Conservation (phyloP, 2,797 vertebrate genomes). For the Poecilia picta region DNA sequence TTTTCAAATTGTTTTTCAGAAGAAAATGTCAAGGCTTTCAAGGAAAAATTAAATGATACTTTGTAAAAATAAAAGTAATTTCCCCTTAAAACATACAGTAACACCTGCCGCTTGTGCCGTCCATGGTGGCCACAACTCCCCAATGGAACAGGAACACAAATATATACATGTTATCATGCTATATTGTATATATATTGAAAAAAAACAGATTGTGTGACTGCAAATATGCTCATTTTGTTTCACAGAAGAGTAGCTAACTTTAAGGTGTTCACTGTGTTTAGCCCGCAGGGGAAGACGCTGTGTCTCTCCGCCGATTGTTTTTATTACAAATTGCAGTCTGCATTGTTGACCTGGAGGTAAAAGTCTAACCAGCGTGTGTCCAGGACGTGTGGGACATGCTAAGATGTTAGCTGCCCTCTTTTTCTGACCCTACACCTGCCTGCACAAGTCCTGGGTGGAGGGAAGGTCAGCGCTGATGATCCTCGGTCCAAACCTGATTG, state of each 20-base stretch:
- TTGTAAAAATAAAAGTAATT: background rate
- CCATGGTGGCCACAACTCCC: background rate
- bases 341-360: background rate
- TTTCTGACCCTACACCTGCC: background rate
- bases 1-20: background rate
- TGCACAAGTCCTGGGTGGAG: background rate
- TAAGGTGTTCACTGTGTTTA: too few species aligned
- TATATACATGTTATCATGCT: too few species aligned
- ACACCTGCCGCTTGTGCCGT: background rate
- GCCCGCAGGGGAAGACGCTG: too few species aligned
- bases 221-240: background rate
- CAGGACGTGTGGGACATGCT: background rate
- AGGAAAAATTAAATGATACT: background rate
- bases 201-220: background rate
- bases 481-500: too few species aligned
- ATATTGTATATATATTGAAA: too few species aligned
- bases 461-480: too few species aligned
- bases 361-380: background rate
- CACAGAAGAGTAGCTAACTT: background rate
- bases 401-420: background rate
- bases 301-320: too few species aligned
- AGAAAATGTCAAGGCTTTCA: background rate
- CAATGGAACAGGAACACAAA: too few species aligned
- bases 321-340: too few species aligned
- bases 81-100: background rate